These are phyloP conservation scores for Agrypnus murinus DNA, from an alignment of 2,888 invertebrate genomes.

Conservation along the genomic window DNA sequence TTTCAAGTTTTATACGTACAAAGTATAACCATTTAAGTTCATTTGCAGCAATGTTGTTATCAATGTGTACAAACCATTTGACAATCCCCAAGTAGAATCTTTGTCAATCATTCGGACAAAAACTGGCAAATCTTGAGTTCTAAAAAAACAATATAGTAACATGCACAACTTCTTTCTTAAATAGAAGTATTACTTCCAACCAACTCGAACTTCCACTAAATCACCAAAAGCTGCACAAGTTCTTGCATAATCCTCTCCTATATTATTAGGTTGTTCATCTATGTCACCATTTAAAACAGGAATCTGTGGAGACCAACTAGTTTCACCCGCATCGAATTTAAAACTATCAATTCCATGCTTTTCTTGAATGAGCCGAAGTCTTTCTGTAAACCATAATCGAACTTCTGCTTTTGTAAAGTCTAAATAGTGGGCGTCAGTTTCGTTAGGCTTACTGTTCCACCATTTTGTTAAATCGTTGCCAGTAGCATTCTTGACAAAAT, in stretches of 20 bases:
- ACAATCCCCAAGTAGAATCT: constrained; percentile 80
- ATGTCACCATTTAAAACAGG: constrained; percentile 74
- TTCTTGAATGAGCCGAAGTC: constrained; percentile 74
- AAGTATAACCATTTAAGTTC: constrained; percentile 71
- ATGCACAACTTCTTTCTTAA: background rate
- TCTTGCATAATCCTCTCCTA: constrained; percentile 75
- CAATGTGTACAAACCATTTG: constrained; percentile 82
- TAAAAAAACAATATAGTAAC: constrained; percentile 55
- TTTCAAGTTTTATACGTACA: constrained; percentile 55
- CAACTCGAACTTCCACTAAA: constrained; percentile 83
- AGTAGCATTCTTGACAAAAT: constrained; percentile 73
- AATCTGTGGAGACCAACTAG: constrained; percentile 79
- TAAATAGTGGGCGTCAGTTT: constrained; percentile 74
- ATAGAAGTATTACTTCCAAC: constrained; percentile 72
- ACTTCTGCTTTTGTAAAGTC: constrained; percentile 85
- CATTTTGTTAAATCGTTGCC: constrained; percentile 71
- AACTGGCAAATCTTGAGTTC: constrained; percentile 81
- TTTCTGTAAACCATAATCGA: constrained; percentile 74
- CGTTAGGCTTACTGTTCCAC: constrained; percentile 76
- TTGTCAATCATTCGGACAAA: constrained; percentile 88
- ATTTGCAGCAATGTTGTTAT: constrained; percentile 82
- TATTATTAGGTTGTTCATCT: constrained; percentile 75
- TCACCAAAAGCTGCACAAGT: constrained; percentile 76
- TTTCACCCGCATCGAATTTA: constrained; percentile 90
- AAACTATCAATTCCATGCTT: constrained; percentile 82